A percentile compares a stretch with the other conserved stretches of the same genome.
Evolutionary conservation across 64 coral and sea anemone species (phyloP).

Genomic region (Porites lutea): DNA sequence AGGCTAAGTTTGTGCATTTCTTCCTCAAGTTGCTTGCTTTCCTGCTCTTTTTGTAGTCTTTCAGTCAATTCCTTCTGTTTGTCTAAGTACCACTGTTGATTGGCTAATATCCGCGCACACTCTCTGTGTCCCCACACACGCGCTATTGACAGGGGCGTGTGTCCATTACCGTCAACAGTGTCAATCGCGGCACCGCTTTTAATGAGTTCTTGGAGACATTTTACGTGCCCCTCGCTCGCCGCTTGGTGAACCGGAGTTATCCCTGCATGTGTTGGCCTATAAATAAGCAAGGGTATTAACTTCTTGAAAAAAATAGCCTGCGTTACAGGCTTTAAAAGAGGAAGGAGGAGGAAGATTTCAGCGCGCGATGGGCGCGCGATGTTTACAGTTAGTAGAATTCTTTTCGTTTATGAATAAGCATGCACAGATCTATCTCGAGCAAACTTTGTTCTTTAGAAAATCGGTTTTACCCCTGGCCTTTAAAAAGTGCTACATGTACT

Average conservation of each 20-base stretch:
- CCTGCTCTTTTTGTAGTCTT: slow-evolving; percentile 75
- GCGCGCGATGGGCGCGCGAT: no score
- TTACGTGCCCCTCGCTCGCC: slow-evolving; percentile 88
- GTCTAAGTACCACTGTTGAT: slow-evolving; percentile 92
- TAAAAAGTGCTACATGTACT: no score
- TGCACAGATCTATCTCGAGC: no score
- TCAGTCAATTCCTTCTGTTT: slow-evolving; percentile 81
- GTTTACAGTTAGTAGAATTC: no score
- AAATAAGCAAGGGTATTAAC: background rate
- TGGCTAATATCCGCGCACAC: slow-evolving; percentile 83
- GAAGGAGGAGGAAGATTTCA: no score
- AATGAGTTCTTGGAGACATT: slow-evolving; percentile 84
- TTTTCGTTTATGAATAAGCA: no score
- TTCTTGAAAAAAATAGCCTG: background rate
- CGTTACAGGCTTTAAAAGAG: no score
- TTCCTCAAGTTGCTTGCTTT: slow-evolving; percentile 53
- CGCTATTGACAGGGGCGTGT: slow-evolving; percentile 86
- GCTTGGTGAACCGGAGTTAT: slow-evolving; percentile 93
- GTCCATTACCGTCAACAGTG: slow-evolving; percentile 66
- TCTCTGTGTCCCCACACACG: slow-evolving; percentile 91
- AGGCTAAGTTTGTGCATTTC: slow-evolving; percentile 74
- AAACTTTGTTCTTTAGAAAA: no score
- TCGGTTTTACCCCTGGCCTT: no score
- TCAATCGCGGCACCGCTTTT: slow-evolving; percentile 78
- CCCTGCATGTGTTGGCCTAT: slow-evolving; percentile 78